Percentiles rank a stretch among this genome's conserved stretches.
These are phyloP conservation scores for Centropus unirufus DNA, from an alignment of 2,113 vertebrate genomes.

Conservation along the genomic window DNA sequence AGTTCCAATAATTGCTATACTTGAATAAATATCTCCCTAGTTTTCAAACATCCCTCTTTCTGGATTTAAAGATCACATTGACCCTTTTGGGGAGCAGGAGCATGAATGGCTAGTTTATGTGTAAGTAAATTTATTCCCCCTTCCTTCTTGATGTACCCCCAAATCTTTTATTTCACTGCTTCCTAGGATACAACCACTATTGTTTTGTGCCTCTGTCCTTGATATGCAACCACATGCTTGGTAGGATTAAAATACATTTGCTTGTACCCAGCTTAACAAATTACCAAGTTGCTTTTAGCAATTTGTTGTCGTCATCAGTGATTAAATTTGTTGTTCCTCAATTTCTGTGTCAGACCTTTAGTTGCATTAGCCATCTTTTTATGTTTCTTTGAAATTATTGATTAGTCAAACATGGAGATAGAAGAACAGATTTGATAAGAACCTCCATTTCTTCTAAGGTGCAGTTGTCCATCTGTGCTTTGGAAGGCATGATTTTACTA, in stretches of 20 bases:
- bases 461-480: neutral
- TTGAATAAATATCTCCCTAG: neutral
- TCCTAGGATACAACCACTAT: neutral
- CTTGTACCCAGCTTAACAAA: neutral
- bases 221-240: neutral
- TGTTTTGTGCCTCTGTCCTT: neutral
- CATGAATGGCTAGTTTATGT: neutral
- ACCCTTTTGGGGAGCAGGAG: neutral
- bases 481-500: neutral
- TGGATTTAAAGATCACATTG: neutral
- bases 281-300: neutral
- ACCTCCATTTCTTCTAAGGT: neutral
- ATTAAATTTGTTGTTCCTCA: neutral
- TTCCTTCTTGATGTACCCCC: neutral
- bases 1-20: neutral
- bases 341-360: neutral
- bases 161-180: neutral
- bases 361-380: neutral
- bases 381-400: neutral
- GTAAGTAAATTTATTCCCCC: neutral
- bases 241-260: neutral
- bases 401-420: neutral
- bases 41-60: neutral
- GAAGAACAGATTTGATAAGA: neutral
- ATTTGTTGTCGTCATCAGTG: neutral